Evolutionary conservation across 2,888 invertebrate species (phyloP), one percentile per base, ranked within the genome.

Genomic region (Glyphotaelius pellucidus): DNA sequence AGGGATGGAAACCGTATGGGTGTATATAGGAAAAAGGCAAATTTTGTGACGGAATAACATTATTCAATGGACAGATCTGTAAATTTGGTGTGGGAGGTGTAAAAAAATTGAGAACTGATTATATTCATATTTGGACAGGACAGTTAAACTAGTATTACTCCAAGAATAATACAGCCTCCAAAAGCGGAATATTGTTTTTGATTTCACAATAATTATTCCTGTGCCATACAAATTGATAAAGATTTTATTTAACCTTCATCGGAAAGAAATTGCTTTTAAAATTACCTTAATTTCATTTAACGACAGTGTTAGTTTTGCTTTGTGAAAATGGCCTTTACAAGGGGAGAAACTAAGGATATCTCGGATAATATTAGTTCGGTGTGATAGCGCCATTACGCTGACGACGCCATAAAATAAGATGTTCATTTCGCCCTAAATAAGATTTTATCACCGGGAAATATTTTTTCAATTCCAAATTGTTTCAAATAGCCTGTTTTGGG

Each of bases 341-440:
- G 35, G 88, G 31, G 42, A 88, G 35, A 14, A 79, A 79, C 35
- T 32, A 80, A 80, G 67, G 30, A 79, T 47, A 86, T 35, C 88
- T 89, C 7, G 67, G 88, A 80, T 79, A 89, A 80, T 79, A 89
- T 79, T 89, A 80, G 32, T 89, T 89, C 32, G 79, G 86, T 86
- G 12, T 80, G 67, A 89, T 79, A 52, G 52, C 35, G 88, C 80
- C 38, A 25, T 89, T 80, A 89, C 25, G 25, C 79, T 89, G 88
- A 79, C 79, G 80, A 89, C 88, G 79, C 67, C 88, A 79, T 79
- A 32, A 89, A 89, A 89, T 79, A n/a, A n/a, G 79, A 89, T 32
- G 88, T 89, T 89, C 79, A 35, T 86, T 85, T 86, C 30, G 52
- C n/a, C 67, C 67, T 87, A 32, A 89, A 89, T 89, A 79, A 89